Evolutionary conservation across 1,140 invertebrate genomes (phyloP).

Genomic region (Leptinotarsa undecemlineata): DNA sequence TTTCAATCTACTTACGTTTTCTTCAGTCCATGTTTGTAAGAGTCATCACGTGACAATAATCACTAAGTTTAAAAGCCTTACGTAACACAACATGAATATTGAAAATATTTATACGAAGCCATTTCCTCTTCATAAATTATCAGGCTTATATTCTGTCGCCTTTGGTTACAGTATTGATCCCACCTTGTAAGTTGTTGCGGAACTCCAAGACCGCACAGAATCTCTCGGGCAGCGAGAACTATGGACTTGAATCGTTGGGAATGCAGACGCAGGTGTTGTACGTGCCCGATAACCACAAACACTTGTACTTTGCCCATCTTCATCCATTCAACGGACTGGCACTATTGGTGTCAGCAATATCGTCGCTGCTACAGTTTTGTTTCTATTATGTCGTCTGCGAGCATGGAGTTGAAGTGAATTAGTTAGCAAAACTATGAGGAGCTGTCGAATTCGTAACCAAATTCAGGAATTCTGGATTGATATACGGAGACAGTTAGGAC

Average conservation of each 20-base stretch:
- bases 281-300: slow-evolving; percentile 2
- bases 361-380: not conserved
- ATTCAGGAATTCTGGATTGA: not conserved
- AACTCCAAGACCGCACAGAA: slow-evolving; percentile 7
- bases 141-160: not conserved
- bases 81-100: too few species aligned
- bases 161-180: not conserved
- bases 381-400: not conserved
- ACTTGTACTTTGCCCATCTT: not conserved
- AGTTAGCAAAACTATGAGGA: slow-evolving; percentile 3
- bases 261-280: slow-evolving; percentile 4
- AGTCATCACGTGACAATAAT: too few species aligned
- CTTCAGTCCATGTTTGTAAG: too few species aligned
- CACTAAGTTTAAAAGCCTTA: too few species aligned
- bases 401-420: not conserved
- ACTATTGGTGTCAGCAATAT: not conserved
- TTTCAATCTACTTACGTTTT: too few species aligned
- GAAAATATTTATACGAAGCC: too few species aligned
- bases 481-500: not conserved
- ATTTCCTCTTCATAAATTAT: too few species aligned
- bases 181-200: slow-evolving; percentile 1
- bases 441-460: not conserved
- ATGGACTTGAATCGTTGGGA: not conserved
- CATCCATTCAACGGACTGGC: not conserved
- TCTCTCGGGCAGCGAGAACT: slow-evolving; percentile 1